Evolutionary conservation across 2,888 invertebrate genomes (phyloP).

Genomic region (Ornithoptera priamus): DNA sequence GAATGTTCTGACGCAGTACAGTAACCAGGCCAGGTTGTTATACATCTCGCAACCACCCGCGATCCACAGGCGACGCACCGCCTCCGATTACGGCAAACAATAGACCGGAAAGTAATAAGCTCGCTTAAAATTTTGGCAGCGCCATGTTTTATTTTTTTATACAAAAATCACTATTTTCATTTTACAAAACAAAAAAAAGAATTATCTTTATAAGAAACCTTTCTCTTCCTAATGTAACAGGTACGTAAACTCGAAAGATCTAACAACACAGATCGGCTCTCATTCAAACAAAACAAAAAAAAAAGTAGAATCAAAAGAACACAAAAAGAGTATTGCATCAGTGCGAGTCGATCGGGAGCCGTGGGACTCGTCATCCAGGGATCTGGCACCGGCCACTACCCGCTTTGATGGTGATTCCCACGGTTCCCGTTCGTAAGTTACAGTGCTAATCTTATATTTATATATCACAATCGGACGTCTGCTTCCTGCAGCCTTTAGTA

Average conservation of each 20-base stretch:
- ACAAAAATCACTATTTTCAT: constrained; percentile 49
- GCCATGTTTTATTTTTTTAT: constrained; percentile 60
- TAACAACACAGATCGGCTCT: constrained; percentile 58
- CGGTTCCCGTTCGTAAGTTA: constrained; percentile 55
- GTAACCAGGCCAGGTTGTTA: constrained; percentile 64
- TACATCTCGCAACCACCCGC: constrained; percentile 68
- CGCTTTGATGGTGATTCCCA: constrained; percentile 52
- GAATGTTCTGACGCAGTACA: constrained; percentile 35
- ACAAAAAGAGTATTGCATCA: constrained; percentile 64
- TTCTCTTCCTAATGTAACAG: constrained; percentile 68
- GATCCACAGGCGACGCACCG: constrained; percentile 48
- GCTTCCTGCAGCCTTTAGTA: constrained; percentile 79
- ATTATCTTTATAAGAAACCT: constrained; percentile 37
- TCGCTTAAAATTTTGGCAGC: constrained; percentile 50
- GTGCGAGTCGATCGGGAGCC: constrained; percentile 59
- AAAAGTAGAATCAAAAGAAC: constrained; percentile 46
- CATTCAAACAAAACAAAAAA: constrained; percentile 57
- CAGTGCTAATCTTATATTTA: constrained; percentile 75
- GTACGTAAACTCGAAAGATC: constrained; percentile 74
- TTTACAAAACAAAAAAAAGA: constrained; percentile 41
- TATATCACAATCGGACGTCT: constrained; percentile 77
- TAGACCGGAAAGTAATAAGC: constrained; percentile 47
- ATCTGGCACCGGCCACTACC: constrained; percentile 57
- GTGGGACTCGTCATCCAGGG: constrained; percentile 49
- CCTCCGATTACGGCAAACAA: constrained; percentile 45